Evolutionary conservation across 2,797 vertebrate genomes (phyloP).

Genomic region (Enteromius viviparus): DNA sequence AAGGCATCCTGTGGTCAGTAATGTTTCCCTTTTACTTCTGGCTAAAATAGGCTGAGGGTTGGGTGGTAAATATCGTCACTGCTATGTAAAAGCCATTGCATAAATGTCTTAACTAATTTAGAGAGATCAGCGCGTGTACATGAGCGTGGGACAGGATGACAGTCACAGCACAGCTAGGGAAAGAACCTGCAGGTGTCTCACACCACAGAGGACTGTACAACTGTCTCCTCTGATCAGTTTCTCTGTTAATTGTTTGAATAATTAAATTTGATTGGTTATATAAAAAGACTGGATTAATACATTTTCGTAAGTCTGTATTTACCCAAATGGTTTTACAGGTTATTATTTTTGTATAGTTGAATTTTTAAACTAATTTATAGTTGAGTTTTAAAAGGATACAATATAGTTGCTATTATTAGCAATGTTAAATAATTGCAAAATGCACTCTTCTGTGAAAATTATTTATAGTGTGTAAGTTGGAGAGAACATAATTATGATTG

Average conservation of each 20-base stretch:
- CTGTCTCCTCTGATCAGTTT: slow-evolving; percentile 55
- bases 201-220: slow-evolving; percentile 40
- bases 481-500: background rate
- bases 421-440: background rate
- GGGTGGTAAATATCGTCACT: background rate
- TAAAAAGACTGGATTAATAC: background rate
- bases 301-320: background rate
- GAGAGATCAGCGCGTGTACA: slow-evolving; percentile 11
- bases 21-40: background rate
- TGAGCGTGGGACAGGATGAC: slow-evolving; percentile 1
- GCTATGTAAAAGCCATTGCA: background rate
- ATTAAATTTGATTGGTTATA: background rate
- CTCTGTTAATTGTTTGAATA: background rate
- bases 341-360: background rate
- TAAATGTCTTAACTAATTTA: background rate
- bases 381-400: background rate
- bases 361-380: background rate
- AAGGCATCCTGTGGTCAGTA: background rate
- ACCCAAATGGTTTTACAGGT: background rate
- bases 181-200: slow-evolving; percentile 54
- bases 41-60: background rate
- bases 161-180: slow-evolving; percentile 16
- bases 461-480: background rate
- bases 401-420: background rate
- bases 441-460: background rate